Evolutionary conservation across 2,888 invertebrate genomes (phyloP), one percentile per base, ranked within the genome.

Genomic region (Neocrepidodera transversa): DNA sequence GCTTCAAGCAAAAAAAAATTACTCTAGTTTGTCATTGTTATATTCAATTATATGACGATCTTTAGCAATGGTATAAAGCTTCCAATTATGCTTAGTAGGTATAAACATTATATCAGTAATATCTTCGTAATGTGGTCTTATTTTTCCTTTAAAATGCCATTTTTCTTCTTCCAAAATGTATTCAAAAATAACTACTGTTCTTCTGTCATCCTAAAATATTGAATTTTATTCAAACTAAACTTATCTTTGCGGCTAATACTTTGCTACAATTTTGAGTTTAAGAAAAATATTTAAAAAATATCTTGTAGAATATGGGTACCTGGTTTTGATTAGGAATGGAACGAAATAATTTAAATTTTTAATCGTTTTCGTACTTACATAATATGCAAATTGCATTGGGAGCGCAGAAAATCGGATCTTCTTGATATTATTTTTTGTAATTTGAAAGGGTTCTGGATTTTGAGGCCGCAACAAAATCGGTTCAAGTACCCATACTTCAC

Each of bases 131-230:
- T 90, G 89, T 0, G 86, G 81, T 43, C 85, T 79, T 62, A 85
- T 82, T 74, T 87, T 88, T 8, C 86, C 89, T 17, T 85, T 59
- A 61, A 84, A 84, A 0, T 66, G 63, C 87, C 87, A 89, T 3
- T 64, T 42, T 4, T 75, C 73, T 0, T 60, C 66, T 0, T 72
- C 63, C 11, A 79, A 78, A 60, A 79, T 71, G 62, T 81, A 82
- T 61, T 79, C 78, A 68, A 83, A 81, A 2, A 86, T 80, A 62
- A 81, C 81, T 1, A 87, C 81, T 0, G 84, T 83, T 68, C 76
- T 78, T 6, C 80, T 79, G 4, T 67, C 68, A 67, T 88, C 87
- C 87, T 87, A 23, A 47, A 52, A 62, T 49, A 28, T 43, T 30
- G n/a, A n/a, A n/a, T n/a, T n/a, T n/a, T n/a, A n/a, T n/a, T n/a